Evolutionary conservation across 30 jellyfish, hydroid and myxozoan species (phyloP), one percentile per base, ranked within the genome.

Genomic region (Aurelia aurita complex sp. Pacific): DNA sequence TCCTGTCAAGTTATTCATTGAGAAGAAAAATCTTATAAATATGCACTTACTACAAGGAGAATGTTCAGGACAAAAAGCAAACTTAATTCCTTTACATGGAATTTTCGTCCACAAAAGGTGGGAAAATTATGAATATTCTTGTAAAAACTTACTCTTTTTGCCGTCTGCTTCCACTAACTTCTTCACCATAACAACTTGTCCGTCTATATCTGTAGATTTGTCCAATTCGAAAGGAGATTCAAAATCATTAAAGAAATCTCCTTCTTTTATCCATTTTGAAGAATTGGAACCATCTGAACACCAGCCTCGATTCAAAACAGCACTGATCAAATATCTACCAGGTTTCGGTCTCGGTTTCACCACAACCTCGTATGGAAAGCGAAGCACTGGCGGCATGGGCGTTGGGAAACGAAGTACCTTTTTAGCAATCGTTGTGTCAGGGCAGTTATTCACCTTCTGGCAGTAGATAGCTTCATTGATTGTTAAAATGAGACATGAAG

Each of bases 251-350:
- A 83, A 74, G 40, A 3, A 83, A 66, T 83, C 92, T n/a, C 92
- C 92, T 42, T 29, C 62, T 83, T 59, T 64, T 36, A 83, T 72
- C 92, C 92, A 83, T 13, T 71, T 51, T n/a, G 50, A 16, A 10
- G 50, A 55, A 16, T 83, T 64, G 10, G 60, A 34, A 12, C 80
- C 83, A 74, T 72, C 81, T 54, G 46, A 13, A 51, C 92, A 83
- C 92, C 92, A 83, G 52, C 92, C 92, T 46, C 76, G 74, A 52
- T 83, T 83, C 55, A 74, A 61, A 17, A 73, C 79, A 42, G 81
- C 92, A 33, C 76, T 76, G 4, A 83, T 60, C 36, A 64, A 82
- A 68, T 83, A 83, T 36, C 83, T 51, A 5, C 60, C 69, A 0
- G 92, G 92, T 34, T 53, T 79, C 60, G 67, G 79, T 32, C 67